Evolutionary conservation across 2,797 vertebrate species (phyloP).

Genomic region (Sternarchorhynchus goeldii): DNA sequence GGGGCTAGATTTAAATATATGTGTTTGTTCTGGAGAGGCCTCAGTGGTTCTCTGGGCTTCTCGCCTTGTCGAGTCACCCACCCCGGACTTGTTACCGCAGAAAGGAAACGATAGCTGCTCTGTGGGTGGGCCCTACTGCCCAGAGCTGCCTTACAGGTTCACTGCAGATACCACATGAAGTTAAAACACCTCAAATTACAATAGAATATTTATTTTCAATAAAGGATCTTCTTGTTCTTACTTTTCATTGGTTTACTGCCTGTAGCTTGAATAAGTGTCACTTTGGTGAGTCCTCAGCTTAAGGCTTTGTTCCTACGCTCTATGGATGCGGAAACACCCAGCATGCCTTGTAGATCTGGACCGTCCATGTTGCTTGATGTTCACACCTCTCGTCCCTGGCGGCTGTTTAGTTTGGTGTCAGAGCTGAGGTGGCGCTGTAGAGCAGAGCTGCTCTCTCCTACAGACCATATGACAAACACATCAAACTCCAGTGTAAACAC

Average conservation of each 20-base stretch:
- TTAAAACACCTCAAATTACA: neutral
- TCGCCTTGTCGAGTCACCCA: slow-evolving; percentile 41
- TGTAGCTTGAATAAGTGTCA: too few species aligned
- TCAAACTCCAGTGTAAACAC: too few species aligned
- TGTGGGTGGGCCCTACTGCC: slow-evolving; percentile 16
- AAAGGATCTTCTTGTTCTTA: neutral
- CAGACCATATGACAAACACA: too few species aligned
- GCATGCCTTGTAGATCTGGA: too few species aligned
- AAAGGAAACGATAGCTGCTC: slow-evolving; percentile 7
- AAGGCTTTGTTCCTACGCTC: too few species aligned
- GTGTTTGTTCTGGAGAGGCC: slow-evolving; percentile 46
- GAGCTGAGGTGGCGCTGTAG: too few species aligned
- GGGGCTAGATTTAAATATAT: slow-evolving; percentile 6
- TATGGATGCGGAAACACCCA: too few species aligned
- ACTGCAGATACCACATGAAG: slow-evolving; percentile 8
- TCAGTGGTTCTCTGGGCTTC: slow-evolving; percentile 33
- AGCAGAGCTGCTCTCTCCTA: too few species aligned
- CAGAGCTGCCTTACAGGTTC: slow-evolving; percentile 1
- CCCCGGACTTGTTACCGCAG: slow-evolving; percentile 43
- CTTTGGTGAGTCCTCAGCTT: neutral
- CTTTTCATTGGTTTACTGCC: neutral
- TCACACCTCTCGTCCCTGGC: too few species aligned
- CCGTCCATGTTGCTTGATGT: too few species aligned
- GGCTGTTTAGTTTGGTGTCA: too few species aligned
- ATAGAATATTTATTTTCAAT: neutral